phyloP scores from a whole-genome alignment of 2,113 vertebrate species.

The Mola mola region DNA sequence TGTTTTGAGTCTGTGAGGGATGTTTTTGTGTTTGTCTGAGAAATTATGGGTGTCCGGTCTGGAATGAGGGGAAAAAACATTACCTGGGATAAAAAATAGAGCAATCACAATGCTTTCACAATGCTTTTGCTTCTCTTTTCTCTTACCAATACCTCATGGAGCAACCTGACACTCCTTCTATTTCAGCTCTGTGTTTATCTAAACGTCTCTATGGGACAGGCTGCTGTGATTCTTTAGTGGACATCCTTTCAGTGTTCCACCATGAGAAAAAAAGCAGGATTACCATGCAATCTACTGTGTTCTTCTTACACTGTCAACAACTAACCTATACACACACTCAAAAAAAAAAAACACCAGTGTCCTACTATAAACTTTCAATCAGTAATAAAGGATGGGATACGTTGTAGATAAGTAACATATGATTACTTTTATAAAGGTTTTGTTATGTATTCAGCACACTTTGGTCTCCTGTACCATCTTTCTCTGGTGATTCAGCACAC shows the following conservation, averaged over 20 bases:
- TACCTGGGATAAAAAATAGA: conserved; percentile 71
- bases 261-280: conserved; percentile 64
- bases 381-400: no score
- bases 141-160: conserved; percentile 68
- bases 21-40: conserved; percentile 77
- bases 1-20: conserved; percentile 71
- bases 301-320: conserved; percentile 62
- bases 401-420: no score
- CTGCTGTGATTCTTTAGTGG: conserved; percentile 72
- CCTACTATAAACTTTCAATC: no score
- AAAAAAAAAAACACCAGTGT: neutral
- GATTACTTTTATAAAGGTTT: neutral
- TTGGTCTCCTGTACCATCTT: conserved; percentile 4
- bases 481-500: conserved; percentile 70
- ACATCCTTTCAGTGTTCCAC: conserved; percentile 73
- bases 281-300: conserved; percentile 71
- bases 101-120: conserved; percentile 78
- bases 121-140: conserved; percentile 75
- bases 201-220: conserved; percentile 78
- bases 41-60: conserved; percentile 78
- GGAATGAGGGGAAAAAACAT: conserved; percentile 36
- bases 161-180: conserved; percentile 77
- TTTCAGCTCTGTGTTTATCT: conserved; percentile 81
- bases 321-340: conserved; percentile 42
- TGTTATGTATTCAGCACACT: neutral